A percentile compares a stretch with the other conserved stretches of the same genome.
Conservation (phyloP, 1,140 invertebrate genomes). For the Neuroterus valhalla region DNA sequence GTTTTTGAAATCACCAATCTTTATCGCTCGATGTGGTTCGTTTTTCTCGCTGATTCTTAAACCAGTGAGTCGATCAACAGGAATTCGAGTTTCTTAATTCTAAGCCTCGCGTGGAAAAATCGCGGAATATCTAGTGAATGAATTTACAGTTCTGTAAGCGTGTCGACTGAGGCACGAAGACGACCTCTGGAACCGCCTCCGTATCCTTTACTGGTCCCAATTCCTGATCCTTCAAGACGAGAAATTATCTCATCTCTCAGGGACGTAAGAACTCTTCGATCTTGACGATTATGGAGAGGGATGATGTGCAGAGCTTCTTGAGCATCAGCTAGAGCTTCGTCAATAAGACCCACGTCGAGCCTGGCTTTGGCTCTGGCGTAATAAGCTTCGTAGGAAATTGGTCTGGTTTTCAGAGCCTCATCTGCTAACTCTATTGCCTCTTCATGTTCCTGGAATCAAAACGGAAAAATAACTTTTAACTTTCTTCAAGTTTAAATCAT, state of each 20-base stretch:
- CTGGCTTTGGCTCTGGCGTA: conserved; percentile 92
- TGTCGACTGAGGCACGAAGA: conserved; percentile 73
- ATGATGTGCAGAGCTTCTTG: conserved; percentile 81
- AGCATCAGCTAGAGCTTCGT: conserved; percentile 81
- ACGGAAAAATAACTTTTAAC: conserved; percentile 30
- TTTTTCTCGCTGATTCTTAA: conserved; percentile 4
- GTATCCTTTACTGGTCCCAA: conserved; percentile 61
- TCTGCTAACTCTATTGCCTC: conserved; percentile 91
- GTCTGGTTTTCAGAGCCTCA: conserved; percentile 87
- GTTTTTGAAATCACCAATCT: conserved; percentile 27
- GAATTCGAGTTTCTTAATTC: conserved; percentile 1
- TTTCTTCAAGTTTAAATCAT: conserved; percentile 23
- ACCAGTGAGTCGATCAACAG: conserved; percentile 25
- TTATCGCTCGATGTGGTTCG: background rate
- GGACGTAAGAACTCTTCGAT: conserved; percentile 79
- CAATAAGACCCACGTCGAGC: conserved; percentile 80
- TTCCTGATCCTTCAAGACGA: conserved; percentile 63
- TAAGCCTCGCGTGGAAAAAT: background rate
- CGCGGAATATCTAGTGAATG: conserved; percentile 26
- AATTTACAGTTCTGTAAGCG: conserved; percentile 73
- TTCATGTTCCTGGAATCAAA: conserved; percentile 80
- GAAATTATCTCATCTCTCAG: conserved; percentile 81
- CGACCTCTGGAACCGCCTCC: conserved; percentile 51
- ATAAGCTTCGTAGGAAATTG: conserved; percentile 93
- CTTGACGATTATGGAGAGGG: conserved; percentile 80